Base-by-base conservation (phyloP, 2,888 invertebrate species). In the Watsonalla cultraria region DNA sequence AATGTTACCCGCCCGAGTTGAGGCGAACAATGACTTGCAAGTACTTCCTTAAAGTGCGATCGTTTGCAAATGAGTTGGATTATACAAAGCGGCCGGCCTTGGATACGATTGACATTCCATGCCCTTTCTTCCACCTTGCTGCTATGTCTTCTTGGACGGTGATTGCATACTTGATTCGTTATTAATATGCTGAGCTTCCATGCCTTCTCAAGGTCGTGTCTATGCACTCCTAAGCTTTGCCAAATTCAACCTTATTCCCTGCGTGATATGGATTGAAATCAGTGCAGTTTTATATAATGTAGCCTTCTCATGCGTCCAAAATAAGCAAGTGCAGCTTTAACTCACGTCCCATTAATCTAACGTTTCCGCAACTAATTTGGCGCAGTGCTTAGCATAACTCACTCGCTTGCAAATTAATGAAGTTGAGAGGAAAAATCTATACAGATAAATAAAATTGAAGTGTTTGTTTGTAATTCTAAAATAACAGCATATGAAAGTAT, bases 91-190 rank as follows among this genome's bases (percentile, higher is more conserved):
- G 69, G 80, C 62, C 65, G 82, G 76, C 88, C 87, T 89, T 87
- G 85, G 73, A 58, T 56, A 57, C 73, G 73, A 66, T 78, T 84
- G 81, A 81, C 86, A 86, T 86, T 81, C 85, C 85, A 81, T 86
- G 89, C 84, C 88, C 88, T 90, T 90, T 84, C 84, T 84, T 90
- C 89, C 85, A 88, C 89, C 85, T 86, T 84, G 84, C 80, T 82
- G 80, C 68, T 82, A 84, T 82, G 81, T 86, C 84, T 87, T 84
- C 84, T 78, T 75, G 80, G 68, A 87, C 84, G 82, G 76, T 78
- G 86, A 84, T 82, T 85, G 88, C 86, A 86, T 87, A 86, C 86
- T 68, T 81, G 85, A 87, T 84, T 74, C 70, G 68, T 77, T 82
- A 86, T 88, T 87, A 86, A 83, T 86, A 88, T 88, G 86, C 86